A percentile compares a stretch with the other conserved stretches of the same genome.
phyloP scores from a whole-genome alignment of 2,113 vertebrate species.

The Copsychus sechellarum region DNA sequence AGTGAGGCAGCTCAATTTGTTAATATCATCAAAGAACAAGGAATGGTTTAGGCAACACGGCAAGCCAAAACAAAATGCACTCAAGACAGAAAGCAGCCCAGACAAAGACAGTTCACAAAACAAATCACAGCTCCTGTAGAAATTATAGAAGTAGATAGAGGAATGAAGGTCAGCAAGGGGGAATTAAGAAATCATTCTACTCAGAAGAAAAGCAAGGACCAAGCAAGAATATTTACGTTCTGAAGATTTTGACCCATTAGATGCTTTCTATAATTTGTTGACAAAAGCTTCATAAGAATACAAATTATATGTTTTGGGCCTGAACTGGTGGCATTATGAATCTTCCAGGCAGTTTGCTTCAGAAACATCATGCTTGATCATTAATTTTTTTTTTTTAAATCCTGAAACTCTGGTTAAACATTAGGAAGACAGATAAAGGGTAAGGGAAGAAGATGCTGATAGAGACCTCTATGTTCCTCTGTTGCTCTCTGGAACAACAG shows the following conservation, averaged over 20 bases:
- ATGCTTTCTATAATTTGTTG: neutral
- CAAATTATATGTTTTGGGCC: neutral
- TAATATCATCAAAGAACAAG: conserved; percentile 53
- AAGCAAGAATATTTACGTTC: neutral
- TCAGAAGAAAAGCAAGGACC: neutral
- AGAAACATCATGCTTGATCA: fast-evolving
- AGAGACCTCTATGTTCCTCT: neutral
- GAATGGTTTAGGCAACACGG: conserved; percentile 28
- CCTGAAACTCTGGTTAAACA: neutral
- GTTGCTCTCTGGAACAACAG: neutral
- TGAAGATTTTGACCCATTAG: neutral
- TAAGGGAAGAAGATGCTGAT: neutral
- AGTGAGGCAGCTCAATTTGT: conserved; percentile 36
- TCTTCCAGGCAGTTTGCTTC: neutral
- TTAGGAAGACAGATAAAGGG: neutral
- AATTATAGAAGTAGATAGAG: neutral
- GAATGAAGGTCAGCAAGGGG: neutral
- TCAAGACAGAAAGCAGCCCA: neutral
- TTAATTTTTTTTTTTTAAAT: neutral
- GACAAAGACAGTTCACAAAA: conserved; percentile 35
- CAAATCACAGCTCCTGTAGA: neutral
- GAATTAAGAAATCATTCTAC: neutral
- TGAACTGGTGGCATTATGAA: neutral
- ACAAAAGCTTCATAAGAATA: neutral
- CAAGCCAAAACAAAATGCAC: conserved; percentile 11